phyloP scores from a whole-genome alignment of 2,113 vertebrate genomes.

The Onychorhynchus coronatus region DNA sequence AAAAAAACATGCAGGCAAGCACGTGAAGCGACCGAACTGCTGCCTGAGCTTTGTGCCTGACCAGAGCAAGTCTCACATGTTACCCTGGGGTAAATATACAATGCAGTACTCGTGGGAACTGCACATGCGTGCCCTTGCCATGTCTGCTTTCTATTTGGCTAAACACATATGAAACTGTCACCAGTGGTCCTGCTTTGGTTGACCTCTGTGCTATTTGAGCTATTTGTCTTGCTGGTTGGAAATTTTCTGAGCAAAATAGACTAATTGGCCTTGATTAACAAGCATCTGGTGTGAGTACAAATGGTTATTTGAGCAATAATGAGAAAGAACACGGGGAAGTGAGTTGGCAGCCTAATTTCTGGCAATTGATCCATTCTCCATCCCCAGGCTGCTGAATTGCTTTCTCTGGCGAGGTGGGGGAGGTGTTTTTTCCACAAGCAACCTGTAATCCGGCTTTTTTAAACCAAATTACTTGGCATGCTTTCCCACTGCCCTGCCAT shows the following conservation, averaged over 20 bases:
- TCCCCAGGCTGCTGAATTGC: constrained; percentile 21
- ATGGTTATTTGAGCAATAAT: constrained; percentile 67
- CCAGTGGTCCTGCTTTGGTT: constrained; percentile 21
- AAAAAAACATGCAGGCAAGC: neutral
- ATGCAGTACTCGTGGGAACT: neutral
- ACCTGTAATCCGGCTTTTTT: neutral
- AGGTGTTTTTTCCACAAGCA: neutral
- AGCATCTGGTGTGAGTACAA: constrained; percentile 64
- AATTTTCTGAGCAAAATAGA: constrained; percentile 65
- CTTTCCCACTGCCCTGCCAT: neutral
- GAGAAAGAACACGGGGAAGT: constrained; percentile 56
- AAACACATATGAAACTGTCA: constrained; percentile 55
- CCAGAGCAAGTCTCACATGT: neutral
- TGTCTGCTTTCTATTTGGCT: constrained; percentile 61
- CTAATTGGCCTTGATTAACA: constrained; percentile 70
- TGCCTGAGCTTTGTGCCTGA: neutral
- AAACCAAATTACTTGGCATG: neutral
- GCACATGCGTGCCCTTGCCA: constrained; percentile 27
- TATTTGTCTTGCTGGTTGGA: constrained; percentile 63
- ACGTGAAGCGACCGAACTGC: neutral
- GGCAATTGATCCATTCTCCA: constrained; percentile 33
- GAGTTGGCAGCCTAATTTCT: constrained; percentile 52
- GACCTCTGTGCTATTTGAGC: constrained; percentile 53
- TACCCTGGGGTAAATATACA: neutral
- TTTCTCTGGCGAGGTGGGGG: constrained; percentile 19